Evolutionary conservation across 2,113 vertebrate genomes (phyloP), one percentile per base, ranked within the genome.

Genomic region (Hippolais icterina): DNA sequence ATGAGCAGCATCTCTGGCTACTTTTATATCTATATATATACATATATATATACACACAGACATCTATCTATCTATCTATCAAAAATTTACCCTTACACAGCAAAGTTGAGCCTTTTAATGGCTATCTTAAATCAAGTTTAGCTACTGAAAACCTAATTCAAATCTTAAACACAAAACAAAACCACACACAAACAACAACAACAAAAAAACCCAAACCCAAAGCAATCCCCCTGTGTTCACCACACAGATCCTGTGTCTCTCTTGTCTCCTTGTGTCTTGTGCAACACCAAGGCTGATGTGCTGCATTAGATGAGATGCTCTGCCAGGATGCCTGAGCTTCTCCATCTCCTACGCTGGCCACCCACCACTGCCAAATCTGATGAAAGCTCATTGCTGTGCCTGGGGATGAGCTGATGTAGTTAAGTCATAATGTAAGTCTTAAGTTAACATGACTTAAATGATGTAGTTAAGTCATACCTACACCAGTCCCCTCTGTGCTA

Each of bases 1-100:
- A 47, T 27, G 80, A 53, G 41, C 33, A 90, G 14, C 28, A 47
- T 41, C 41, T 80, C 74, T 66, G 52, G 42, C 54, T 92, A 50
- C 14, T 5, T 64, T 4, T 31, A 31, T 33, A 19, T 29, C 5
- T 29, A 44, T 12, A 21, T 13, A 28, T 8, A 33, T 4, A 19
- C 4, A 39, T 6, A 28, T 2, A 44, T 1, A 35, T 3, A 61
- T 4, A 60, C 11, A 47, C 6, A 42, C 12, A n/a, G n/a, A n/a
- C n/a, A n/a, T n/a, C n/a, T n/a, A 33, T 29, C 27, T 16, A 35
- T 5, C 28, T 12, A 82, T 31, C 13, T 5, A 25, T 71, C 21
- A 9, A 72, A 66, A 42, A 86, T 9, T 59, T 35, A 66, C 28
- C 27, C 16, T 31, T 47, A 47, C 39, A 39, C 29, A 24, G 46